Base-by-base conservation (phyloP, 2,113 vertebrate species). In the Calyptomena viridis region DNA sequence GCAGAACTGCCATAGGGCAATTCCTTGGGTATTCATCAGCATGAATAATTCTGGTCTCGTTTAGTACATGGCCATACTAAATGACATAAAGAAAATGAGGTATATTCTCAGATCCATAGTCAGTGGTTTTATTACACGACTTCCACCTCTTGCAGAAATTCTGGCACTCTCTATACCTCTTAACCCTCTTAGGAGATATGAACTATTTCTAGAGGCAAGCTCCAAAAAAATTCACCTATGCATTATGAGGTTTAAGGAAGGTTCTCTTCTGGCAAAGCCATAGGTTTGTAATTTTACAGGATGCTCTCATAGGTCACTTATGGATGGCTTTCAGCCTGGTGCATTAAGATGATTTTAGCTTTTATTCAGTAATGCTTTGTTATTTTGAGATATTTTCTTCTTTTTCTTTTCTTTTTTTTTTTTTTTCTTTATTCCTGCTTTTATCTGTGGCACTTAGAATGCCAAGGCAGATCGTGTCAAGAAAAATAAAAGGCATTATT, bases 401-500 rank as follows among this genome's bases (percentile, higher is more conserved):
- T 44, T 31, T 28, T 59, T 16, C 20, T 14, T 24, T 20, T 76
- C 21, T 44, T 14, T 22, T 37, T 19, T 37, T 47, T 53, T 40
- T 62, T 62, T 63, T 50, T 60, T 31, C 28, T 91, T 89, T 90
- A 62, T 87, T 94, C 42, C 22, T 42, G 46, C 44, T 93, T 94
- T 94, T 78, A 74, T 90, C 59, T 83, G n/a, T 80, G 37, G 28
- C 58, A 82, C 42, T 92, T 93, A 67, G 68, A 88, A 71, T 87
- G 53, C 66, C 69, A 89, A 86, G 89, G 52, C 35, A 84, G 46
- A 90, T 84, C 4, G 0, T 24, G 22, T 87, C 50, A 87, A 94
- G 78, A 84, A 85, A 91, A 96, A 87, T 40, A 91, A 82, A 95
- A 93, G 40, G 7, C 87, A 39, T 80, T 85, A 91, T 85, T 94